Conservation (phyloP, 2,113 vertebrate species). For the Chlamydotis undulata region DNA sequence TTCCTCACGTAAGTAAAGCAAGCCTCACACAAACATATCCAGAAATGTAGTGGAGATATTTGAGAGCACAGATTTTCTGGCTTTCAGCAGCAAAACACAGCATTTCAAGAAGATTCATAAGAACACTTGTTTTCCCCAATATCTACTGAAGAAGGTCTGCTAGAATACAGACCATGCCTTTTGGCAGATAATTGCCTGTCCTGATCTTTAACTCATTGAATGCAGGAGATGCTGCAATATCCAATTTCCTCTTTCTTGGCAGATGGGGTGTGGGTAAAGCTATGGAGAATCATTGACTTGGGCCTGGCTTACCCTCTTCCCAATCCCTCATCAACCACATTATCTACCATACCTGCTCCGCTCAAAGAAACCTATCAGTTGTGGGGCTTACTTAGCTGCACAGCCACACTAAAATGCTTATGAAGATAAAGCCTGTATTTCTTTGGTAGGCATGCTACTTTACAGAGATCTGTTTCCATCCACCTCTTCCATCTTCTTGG, state of each 20-base stretch:
- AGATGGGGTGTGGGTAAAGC: not conserved
- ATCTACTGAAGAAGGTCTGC: not conserved
- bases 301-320: not conserved
- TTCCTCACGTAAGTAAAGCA: not conserved
- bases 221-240: not conserved
- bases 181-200: not conserved
- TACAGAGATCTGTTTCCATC: not conserved
- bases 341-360: not conserved
- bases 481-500: not conserved
- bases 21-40: not conserved
- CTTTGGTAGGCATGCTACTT: not conserved
- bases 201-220: not conserved
- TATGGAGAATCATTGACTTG: not conserved
- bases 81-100: not conserved
- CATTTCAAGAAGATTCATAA: not conserved
- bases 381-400: not conserved
- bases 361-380: not conserved
- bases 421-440: not conserved
- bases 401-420: not conserved
- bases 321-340: not conserved
- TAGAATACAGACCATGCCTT: not conserved
- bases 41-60: not conserved
- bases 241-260: not conserved
- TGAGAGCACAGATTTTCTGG: not conserved
- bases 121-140: not conserved